Base-by-base conservation (phyloP, 1,140 invertebrate species). In the Temnothorax nylanderi region DNA sequence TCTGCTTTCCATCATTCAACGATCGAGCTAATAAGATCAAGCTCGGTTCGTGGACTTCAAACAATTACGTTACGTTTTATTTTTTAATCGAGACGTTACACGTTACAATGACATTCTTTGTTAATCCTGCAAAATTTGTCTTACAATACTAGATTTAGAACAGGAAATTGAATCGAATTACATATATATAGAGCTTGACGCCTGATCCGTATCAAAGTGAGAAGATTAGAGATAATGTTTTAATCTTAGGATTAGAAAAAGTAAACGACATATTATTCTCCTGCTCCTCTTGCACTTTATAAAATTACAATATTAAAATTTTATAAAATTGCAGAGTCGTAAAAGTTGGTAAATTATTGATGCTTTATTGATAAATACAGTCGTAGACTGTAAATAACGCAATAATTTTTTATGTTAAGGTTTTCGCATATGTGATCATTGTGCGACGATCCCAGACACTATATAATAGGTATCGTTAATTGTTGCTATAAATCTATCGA, bases 1-100 rank as follows among this genome's bases (percentile, higher is more conserved):
- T 77, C 76, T 77, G 88, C n/a, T 16, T 44, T 51, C 62, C n/a
- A 56, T 89, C 56, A 71, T 58, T 89, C 71, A 51, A 84, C 77
- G 77, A 87, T 71, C 34, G 60, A 54, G 47, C 41, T 44, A 81
- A 81, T 81, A 71, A 71, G 44, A 67, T 80, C 62, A 34, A 4
- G 34, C 8, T 21, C 47, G n/a, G 49, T 56, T 11, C 56, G 34
- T 34, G 8, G 32, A 32, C 16, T 26, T 54, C 10, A 81, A 81
- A 81, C 51, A 71, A 81, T 81, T 71, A 81, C 37, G 34, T 60
- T 84, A 47, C 26, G 41, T 21, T 18, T 71, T 5, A 44, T 11
- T 58, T 26, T 81, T 56, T 72, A 18, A 32, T 72, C 16, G 32
- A 44, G 37, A 13, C 49, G 10, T 56, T 69, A 51, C 26, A 26